phyloP scores from a whole-genome alignment of 2,797 vertebrate genomes.

The Hipposideros larvatus region DNA sequence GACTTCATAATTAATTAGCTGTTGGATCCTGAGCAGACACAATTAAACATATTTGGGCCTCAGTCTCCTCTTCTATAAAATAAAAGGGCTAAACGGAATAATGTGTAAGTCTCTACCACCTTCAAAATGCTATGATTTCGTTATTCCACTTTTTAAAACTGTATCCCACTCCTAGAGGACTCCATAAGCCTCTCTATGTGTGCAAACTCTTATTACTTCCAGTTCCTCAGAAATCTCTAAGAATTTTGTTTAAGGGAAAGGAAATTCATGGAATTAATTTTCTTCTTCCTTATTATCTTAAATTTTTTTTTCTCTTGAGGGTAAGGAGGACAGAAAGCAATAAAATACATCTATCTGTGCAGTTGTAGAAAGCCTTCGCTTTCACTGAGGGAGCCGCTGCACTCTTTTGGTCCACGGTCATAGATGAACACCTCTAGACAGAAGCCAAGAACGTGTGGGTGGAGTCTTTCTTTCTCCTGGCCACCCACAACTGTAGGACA shows the following conservation, averaged over 20 bases:
- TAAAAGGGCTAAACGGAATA: neutral
- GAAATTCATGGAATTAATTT: constrained; percentile 54
- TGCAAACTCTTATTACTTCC: constrained; percentile 47
- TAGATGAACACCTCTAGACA: neutral
- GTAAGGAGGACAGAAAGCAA: neutral
- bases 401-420: neutral
- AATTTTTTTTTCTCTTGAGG: constrained; percentile 1
- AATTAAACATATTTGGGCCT: neutral
- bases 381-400: neutral
- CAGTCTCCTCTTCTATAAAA: neutral
- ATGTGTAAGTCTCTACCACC: neutral
- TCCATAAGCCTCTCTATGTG: neutral
- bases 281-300: constrained; percentile 19
- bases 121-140: constrained; percentile 53
- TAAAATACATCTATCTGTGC: neutral
- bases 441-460: neutral
- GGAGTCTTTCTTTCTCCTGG: neutral
- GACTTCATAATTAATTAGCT: constrained; percentile 9
- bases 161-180: neutral
- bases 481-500: neutral
- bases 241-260: neutral
- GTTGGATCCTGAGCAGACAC: neutral
- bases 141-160: neutral
- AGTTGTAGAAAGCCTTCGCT: neutral
- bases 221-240: constrained; percentile 52